Evolutionary conservation across 2,113 vertebrate genomes (phyloP).

Genomic region (Pangasianodon gigas): DNA sequence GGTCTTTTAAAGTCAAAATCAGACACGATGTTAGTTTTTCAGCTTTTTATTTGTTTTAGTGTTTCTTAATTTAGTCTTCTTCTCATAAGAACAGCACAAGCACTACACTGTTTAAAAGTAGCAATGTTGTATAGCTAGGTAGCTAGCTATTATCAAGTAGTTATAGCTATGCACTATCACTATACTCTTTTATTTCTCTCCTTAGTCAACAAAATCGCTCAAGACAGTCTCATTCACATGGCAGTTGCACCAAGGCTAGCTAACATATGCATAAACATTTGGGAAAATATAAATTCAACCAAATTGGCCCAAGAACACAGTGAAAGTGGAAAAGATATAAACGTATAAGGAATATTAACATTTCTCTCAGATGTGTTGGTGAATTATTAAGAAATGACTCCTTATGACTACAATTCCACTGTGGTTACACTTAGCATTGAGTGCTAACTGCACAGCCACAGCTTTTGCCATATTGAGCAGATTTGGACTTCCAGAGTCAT

Average conservation of each 20-base stretch:
- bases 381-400: not conserved
- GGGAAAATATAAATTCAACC: not conserved
- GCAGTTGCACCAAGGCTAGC: not conserved
- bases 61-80: not conserved
- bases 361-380: not conserved
- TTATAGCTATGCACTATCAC: not conserved
- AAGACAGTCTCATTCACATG: not conserved
- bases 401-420: not conserved
- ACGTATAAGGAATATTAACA: not conserved
- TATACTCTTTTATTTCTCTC: not conserved
- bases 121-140: not conserved
- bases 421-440: not conserved
- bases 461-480: not conserved
- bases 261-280: not conserved
- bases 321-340: not conserved
- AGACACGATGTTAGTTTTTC: not conserved
- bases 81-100: not conserved
- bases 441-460: not conserved
- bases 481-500: not conserved
- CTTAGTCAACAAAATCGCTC: not conserved
- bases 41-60: not conserved
- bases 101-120: not conserved
- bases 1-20: not conserved
- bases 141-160: not conserved
- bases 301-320: not conserved